Evolutionary conservation across 2,888 invertebrate genomes (phyloP).

Genomic region (Baccha elongata): DNA sequence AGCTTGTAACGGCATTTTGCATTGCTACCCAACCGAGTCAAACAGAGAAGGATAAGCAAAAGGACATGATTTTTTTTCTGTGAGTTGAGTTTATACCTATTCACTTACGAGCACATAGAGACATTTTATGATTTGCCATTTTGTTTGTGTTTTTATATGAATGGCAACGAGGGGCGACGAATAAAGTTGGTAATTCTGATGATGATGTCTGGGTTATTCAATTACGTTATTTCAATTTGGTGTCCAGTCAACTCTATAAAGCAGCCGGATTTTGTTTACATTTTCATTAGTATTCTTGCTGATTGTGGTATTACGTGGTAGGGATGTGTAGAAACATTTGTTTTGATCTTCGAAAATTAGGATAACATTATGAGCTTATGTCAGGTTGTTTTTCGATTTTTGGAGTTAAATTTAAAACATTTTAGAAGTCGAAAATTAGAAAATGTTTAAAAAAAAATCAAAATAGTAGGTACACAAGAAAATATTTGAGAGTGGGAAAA

Average conservation of each 20-base stretch:
- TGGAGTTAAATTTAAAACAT: too few species aligned
- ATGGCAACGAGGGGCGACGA: slow-evolving; percentile 7
- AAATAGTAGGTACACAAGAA: too few species aligned
- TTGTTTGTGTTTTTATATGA: slow-evolving; percentile 20
- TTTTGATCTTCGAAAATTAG: not conserved
- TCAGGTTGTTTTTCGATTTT: too few species aligned
- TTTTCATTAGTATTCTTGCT: slow-evolving; percentile 66
- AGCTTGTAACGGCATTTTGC: slow-evolving; percentile 18
- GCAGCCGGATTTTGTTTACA: slow-evolving; percentile 58
- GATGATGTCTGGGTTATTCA: slow-evolving; percentile 72
- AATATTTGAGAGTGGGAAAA: too few species aligned
- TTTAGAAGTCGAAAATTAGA: too few species aligned
- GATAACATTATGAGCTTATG: too few species aligned
- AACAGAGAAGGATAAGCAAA: slow-evolving; percentile 12
- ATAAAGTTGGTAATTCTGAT: slow-evolving; percentile 52
- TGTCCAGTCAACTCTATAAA: slow-evolving; percentile 65
- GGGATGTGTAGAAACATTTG: not conserved
- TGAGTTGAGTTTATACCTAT: not conserved
- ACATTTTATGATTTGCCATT: slow-evolving; percentile 32
- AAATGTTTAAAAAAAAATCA: too few species aligned
- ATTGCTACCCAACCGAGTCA: not conserved
- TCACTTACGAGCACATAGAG: not conserved
- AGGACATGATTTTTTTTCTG: slow-evolving; percentile 29
- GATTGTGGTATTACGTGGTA: slow-evolving; percentile 42
- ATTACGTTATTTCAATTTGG: slow-evolving; percentile 69